Conservation (phyloP, 1,140 invertebrate species). For the Hypsibius dujardini region DNA sequence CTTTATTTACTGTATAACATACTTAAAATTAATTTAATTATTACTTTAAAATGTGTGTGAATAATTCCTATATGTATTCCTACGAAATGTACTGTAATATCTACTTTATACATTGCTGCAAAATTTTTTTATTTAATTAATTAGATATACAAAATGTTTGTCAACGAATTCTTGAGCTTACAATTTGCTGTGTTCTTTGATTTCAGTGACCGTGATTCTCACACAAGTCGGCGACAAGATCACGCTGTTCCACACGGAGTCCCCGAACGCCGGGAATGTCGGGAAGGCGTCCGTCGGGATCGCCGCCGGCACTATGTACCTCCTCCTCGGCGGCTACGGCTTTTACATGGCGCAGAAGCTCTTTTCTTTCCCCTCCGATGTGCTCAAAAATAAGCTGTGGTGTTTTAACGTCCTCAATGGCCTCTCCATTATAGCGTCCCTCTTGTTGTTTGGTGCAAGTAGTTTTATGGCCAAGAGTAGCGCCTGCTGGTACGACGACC, state of each 20-base stretch:
- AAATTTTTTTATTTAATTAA: no score
- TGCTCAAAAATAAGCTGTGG: background rate
- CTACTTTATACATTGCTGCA: no score
- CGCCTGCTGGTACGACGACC: background rate
- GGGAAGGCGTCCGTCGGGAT: slow-evolving; percentile 3
- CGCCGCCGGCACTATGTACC: background rate
- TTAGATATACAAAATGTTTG: no score
- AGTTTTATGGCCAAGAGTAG: slow-evolving; percentile 2
- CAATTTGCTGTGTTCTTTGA: background rate
- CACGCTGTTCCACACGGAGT: background rate
- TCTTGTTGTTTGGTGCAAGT: background rate
- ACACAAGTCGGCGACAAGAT: background rate
- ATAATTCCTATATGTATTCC: no score
- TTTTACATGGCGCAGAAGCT: slow-evolving; percentile 9
- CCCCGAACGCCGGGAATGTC: background rate
- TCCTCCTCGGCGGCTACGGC: background rate
- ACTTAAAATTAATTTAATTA: no score
- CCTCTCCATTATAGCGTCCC: background rate
- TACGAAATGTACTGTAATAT: no score
- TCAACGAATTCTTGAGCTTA: no score
- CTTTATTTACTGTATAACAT: no score
- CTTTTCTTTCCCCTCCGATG: background rate
- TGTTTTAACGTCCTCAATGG: slow-evolving; percentile 14
- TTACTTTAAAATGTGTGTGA: no score
- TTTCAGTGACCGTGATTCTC: background rate